These are phyloP conservation scores for Andinoacara biseriatus DNA, from an alignment of 2,113 vertebrate species.

Conservation along the genomic window DNA sequence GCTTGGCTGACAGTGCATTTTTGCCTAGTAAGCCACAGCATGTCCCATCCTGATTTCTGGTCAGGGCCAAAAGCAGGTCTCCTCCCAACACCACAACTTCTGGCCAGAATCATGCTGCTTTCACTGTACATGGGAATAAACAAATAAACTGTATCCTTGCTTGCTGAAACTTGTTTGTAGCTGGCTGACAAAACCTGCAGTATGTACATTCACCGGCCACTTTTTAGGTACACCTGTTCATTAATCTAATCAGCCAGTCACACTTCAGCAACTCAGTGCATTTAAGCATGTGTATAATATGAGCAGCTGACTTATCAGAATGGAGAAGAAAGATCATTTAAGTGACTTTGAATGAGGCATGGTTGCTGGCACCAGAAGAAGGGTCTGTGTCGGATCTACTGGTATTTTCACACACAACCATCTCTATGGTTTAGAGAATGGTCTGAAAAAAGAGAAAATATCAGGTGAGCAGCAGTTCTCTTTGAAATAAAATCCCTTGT, in stretches of 20 bases:
- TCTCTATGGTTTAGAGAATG: background rate
- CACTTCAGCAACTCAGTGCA: background rate
- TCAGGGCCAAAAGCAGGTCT: background rate
- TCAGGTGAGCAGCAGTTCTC: background rate
- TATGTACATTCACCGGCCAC: background rate
- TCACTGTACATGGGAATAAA: slow-evolving; percentile 19
- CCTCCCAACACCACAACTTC: slow-evolving; percentile 10
- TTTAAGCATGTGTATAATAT: background rate
- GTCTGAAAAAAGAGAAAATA: background rate
- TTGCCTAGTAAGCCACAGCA: background rate
- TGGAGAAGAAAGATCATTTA: background rate
- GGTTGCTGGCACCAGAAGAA: no score
- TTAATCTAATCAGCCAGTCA: background rate
- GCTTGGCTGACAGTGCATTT: background rate
- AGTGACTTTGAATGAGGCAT: no score
- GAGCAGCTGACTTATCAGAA: background rate
- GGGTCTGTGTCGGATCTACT: background rate
- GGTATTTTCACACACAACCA: background rate
- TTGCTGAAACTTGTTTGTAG: background rate
- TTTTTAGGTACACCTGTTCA: background rate
- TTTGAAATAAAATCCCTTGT: background rate
- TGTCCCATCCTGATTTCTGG: slow-evolving; percentile 10
- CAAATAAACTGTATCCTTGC: background rate
- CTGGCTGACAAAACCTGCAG: background rate
- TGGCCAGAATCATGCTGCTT: slow-evolving; percentile 32